These are phyloP conservation scores for Silurus glanis DNA, from an alignment of 2,113 vertebrate genomes.

Conservation along the genomic window DNA sequence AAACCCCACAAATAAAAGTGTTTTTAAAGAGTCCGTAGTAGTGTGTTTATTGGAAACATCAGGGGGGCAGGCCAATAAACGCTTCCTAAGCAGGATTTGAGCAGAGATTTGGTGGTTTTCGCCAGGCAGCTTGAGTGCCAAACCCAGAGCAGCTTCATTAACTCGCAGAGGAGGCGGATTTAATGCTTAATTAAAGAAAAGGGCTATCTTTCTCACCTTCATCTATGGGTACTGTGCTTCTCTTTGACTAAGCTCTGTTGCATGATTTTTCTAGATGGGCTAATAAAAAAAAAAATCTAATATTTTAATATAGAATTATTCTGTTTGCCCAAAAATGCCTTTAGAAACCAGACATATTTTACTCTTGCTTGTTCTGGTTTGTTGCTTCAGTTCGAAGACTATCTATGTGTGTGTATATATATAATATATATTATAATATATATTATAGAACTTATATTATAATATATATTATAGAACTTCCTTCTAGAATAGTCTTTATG, in stretches of 20 bases:
- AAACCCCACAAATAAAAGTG: slow-evolving; percentile 50
- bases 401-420: not conserved
- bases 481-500: not conserved
- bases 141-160: slow-evolving; percentile 53
- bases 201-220: slow-evolving; percentile 43
- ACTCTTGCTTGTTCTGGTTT: not conserved
- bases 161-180: slow-evolving; percentile 47
- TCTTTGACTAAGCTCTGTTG: slow-evolving; percentile 16
- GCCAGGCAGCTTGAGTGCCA: slow-evolving; percentile 46
- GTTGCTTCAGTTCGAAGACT: not conserved
- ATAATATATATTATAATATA: too few species aligned
- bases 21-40: slow-evolving; percentile 32
- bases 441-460: not conserved
- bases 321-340: not conserved
- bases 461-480: not conserved
- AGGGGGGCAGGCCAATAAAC: slow-evolving; percentile 42
- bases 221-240: slow-evolving; percentile 24
- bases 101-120: slow-evolving; percentile 35
- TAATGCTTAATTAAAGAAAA: slow-evolving; percentile 58
- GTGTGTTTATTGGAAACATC: slow-evolving; percentile 46
- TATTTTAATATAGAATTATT: not conserved
- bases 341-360: not conserved
- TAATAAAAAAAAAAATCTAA: not conserved
- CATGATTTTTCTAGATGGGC: not conserved
- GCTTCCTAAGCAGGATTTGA: slow-evolving; percentile 47